A percentile compares a stretch with the other conserved stretches of the same genome.
Conservation (phyloP, 2,888 invertebrate genomes). For the Dione vanillae region DNA sequence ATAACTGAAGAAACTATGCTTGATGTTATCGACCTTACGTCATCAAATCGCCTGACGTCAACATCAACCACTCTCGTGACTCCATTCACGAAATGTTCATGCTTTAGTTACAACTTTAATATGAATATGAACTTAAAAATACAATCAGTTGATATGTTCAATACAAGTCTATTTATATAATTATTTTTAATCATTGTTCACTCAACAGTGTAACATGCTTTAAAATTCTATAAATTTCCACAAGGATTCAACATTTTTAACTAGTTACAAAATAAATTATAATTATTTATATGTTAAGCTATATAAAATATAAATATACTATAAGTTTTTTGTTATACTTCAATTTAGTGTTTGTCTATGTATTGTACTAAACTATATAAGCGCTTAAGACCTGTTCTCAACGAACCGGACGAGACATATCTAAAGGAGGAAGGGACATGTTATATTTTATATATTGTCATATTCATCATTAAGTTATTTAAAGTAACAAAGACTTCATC, state of each 20-base stretch:
- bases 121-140: conserved; percentile 15
- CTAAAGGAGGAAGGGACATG: no score
- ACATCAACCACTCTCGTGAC: conserved; percentile 59
- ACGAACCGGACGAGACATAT: no score
- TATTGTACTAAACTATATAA: no score
- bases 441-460: no score
- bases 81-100: conserved; percentile 70
- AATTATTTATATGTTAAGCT: not conserved
- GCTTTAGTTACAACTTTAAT: conserved; percentile 22
- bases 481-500: no score
- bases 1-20: conserved; percentile 27
- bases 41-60: conserved; percentile 65
- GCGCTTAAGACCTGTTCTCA: no score
- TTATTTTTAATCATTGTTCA: conserved; percentile 14
- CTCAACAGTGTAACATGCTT: conserved; percentile 1
- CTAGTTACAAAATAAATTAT: not conserved
- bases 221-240: conserved; percentile 6
- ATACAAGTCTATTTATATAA: no score
- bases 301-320: not conserved
- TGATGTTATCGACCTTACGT: conserved; percentile 64
- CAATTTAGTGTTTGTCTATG: no score
- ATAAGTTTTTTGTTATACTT: not conserved
- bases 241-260: not conserved
- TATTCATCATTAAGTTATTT: no score
- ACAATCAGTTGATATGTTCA: not conserved